Evolutionary conservation across 2,888 invertebrate species (phyloP), one percentile per base, ranked within the genome.

Genomic region (Dasysyrphus tricinctus): DNA sequence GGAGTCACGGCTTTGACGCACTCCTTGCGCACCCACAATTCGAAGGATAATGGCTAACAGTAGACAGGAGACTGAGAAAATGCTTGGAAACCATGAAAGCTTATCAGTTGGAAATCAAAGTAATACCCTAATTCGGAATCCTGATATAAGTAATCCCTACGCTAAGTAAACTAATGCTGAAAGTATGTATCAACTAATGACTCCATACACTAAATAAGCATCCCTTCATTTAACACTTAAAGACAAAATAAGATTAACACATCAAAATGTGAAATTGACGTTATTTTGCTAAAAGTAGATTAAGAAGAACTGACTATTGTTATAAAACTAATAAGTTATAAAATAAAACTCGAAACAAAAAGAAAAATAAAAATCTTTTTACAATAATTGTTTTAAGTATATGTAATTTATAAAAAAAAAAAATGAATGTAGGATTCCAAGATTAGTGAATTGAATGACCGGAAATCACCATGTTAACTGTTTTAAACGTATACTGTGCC

Each of bases 1-100:
- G 93, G 89, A 94, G 93, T 94, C 93, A 93, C 91, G 92, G 84
- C 92, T 92, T 89, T 92, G 92, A 92, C 92, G 92, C 88, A 92
- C 92, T 90, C 92, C 92, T 91, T 93, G 93, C 92, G 92, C 92
- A 83, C 92, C 92, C 87, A 92, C 92, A 79, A 92, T 92, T 88
- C 90, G 92, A 78, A 90, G 92, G 69, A 92, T 92, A 88, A 92
- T 92, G 92, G 92, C 92, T 88, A 92, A 92, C 88, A 92, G 92
- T 67, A 91, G 92, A 74, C 92, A 92, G 88, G 92, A 92, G 89
- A 92, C 92, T 65, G 92, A 92, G 86, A 92, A 92, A 89, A 92
- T 92, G 90, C 89, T 92, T 88, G 91, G 91, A 84, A 90, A 89
- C 80, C 90, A 91, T 54, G 90, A 91, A 59, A 87, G 88, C 73